These are phyloP conservation scores for Pteropus rufus DNA, from an alignment of 2,797 vertebrate species.

Conservation along the genomic window DNA sequence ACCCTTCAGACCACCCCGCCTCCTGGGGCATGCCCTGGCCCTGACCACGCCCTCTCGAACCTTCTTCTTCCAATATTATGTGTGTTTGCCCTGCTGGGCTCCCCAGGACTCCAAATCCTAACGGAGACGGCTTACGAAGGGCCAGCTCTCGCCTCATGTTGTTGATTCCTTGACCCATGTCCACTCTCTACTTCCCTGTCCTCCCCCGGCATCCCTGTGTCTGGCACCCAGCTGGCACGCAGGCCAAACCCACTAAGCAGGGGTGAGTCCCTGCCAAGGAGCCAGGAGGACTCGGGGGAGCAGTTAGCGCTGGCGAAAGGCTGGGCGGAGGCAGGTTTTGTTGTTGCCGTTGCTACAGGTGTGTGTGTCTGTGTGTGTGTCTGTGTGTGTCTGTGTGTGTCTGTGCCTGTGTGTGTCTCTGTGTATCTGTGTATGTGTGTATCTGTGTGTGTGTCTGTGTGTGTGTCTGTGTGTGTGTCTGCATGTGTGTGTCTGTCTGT, in stretches of 20 bases:
- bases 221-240: background rate
- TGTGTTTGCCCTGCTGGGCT: background rate
- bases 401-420: too few relatives aligned
- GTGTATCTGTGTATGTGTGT: too few relatives aligned
- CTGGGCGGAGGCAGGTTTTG: background rate
- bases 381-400: too few relatives aligned
- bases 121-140: rapidly evolving
- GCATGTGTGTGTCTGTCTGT: too few relatives aligned
- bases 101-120: background rate
- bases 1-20: too few relatives aligned
- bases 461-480: too few relatives aligned
- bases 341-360: background rate
- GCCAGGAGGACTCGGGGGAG: background rate
- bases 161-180: background rate
- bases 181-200: background rate
- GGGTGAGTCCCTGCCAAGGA: background rate
- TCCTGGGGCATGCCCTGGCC: background rate
- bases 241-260: background rate
- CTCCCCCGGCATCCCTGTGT: background rate
- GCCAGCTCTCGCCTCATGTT: background rate
- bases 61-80: rapidly evolving
- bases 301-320: rapidly evolving
- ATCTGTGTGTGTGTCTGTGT: too few relatives aligned
- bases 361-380: too few relatives aligned
- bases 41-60: background rate